phyloP scores from a whole-genome alignment of 2,888 invertebrate species.

The Dolichopus griseipennis region DNA sequence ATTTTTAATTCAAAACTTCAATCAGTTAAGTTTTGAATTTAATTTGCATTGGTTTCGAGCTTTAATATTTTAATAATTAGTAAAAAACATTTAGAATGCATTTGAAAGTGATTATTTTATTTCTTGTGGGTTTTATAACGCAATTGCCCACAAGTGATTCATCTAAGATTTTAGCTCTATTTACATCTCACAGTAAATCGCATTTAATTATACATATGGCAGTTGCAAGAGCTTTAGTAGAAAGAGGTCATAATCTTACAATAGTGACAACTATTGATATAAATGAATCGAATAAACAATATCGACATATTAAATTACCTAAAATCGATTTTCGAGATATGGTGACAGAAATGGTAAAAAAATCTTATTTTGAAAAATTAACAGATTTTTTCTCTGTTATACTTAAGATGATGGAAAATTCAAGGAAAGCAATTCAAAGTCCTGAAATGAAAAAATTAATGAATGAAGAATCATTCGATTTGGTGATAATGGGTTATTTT shows the following conservation, averaged over 20 bases:
- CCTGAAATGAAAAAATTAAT: neutral
- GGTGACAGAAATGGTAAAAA: neutral
- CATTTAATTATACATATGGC: slow-evolving; percentile 40
- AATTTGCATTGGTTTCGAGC: too few relatives aligned
- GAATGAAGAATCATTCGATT: slow-evolving; percentile 15
- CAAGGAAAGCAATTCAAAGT: too few relatives aligned
- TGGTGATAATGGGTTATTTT: slow-evolving; percentile 20
- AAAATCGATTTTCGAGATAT: neutral
- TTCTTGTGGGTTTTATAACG: too few relatives aligned
- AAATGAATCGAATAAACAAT: slow-evolving; percentile 30
- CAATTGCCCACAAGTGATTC: slow-evolving; percentile 9
- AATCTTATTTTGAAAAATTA: neutral
- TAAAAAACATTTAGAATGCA: too few relatives aligned
- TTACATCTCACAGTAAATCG: slow-evolving; percentile 36
- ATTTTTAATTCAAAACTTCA: too few relatives aligned
- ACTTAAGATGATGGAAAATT: neutral
- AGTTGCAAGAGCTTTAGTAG: slow-evolving; percentile 31
- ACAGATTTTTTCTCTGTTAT: neutral
- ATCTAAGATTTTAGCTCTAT: slow-evolving; percentile 36
- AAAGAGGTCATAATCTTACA: slow-evolving; percentile 38
- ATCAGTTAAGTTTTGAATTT: too few relatives aligned
- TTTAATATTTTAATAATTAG: too few relatives aligned
- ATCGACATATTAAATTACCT: slow-evolving; percentile 20
- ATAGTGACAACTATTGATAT: slow-evolving; percentile 32
- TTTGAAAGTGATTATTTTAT: too few relatives aligned